phyloP scores from a whole-genome alignment of 1,140 invertebrate genomes.

The Battus philenor region DNA sequence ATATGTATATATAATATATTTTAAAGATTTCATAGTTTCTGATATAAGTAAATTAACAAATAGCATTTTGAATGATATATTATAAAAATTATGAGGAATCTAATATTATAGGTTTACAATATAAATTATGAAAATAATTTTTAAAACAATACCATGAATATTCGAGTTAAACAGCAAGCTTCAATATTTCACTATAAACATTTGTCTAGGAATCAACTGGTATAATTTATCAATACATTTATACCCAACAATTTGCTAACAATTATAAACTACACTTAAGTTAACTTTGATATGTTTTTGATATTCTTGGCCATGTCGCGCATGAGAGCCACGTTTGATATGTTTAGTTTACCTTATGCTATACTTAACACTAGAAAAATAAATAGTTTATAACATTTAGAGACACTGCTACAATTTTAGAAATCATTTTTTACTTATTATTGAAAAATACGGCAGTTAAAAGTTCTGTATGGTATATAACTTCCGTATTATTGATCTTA shows the following conservation, averaged over 20 bases:
- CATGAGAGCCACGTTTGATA: constrained; percentile 61
- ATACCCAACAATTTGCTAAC: too few species aligned
- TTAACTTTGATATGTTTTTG: constrained; percentile 71
- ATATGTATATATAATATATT: not conserved
- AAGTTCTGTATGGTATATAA: too few species aligned
- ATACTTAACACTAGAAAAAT: too few species aligned
- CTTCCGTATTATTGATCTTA: constrained; percentile 1
- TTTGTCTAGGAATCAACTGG: not conserved
- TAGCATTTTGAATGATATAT: too few species aligned
- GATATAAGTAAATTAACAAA: too few species aligned
- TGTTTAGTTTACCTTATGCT: constrained; percentile 52
- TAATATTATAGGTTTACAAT: too few species aligned
- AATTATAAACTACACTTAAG: constrained; percentile 27
- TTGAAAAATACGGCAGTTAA: too few species aligned
- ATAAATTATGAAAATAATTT: too few species aligned
- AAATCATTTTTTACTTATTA: not conserved
- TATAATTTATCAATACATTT: too few species aligned
- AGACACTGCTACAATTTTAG: too few species aligned
- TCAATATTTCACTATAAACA: not conserved
- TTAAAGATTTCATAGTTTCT: too few species aligned
- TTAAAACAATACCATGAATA: not conserved
- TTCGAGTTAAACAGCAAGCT: constrained; percentile 9
- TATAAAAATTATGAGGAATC: not conserved
- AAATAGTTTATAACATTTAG: too few species aligned
- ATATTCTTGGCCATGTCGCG: constrained; percentile 70